These are phyloP conservation scores for Oasisia sp. DNA, from an alignment of 2,888 invertebrate genomes.

Conservation along the genomic window DNA sequence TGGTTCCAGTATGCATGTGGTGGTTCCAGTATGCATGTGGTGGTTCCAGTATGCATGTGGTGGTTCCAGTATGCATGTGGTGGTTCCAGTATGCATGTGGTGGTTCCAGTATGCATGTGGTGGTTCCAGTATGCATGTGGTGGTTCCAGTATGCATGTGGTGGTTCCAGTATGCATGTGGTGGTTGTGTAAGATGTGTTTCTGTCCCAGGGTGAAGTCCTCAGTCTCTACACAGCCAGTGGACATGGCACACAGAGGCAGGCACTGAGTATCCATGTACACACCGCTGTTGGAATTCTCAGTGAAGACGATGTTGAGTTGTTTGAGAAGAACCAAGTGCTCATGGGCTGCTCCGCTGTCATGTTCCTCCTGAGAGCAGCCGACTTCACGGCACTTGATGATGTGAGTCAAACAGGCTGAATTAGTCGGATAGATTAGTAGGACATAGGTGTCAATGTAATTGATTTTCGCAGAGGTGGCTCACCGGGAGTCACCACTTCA, in stretches of 20 bases:
- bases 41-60: no score
- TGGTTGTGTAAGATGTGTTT: neutral
- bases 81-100: no score
- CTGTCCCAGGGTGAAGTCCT: constrained; percentile 46
- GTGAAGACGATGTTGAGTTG: constrained; percentile 38
- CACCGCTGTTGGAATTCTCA: constrained; percentile 43
- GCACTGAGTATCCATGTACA: constrained; percentile 51
- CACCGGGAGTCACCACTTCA: no score
- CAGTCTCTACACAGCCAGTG: constrained; percentile 44
- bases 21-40: no score
- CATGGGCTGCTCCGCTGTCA: constrained; percentile 49
- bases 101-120: no score
- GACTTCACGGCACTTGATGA: neutral
- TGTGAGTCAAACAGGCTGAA: neutral
- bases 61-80: no score
- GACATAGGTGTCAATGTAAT: no score
- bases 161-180: no score
- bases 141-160: no score
- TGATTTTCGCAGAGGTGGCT: no score
- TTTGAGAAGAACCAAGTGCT: constrained; percentile 40
- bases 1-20: no score
- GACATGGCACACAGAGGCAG: neutral
- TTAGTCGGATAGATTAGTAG: neutral
- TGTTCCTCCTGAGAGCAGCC: constrained; percentile 49
- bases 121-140: no score